Conservation (phyloP, 2,113 vertebrate genomes). For the Apeltes quadracus region DNA sequence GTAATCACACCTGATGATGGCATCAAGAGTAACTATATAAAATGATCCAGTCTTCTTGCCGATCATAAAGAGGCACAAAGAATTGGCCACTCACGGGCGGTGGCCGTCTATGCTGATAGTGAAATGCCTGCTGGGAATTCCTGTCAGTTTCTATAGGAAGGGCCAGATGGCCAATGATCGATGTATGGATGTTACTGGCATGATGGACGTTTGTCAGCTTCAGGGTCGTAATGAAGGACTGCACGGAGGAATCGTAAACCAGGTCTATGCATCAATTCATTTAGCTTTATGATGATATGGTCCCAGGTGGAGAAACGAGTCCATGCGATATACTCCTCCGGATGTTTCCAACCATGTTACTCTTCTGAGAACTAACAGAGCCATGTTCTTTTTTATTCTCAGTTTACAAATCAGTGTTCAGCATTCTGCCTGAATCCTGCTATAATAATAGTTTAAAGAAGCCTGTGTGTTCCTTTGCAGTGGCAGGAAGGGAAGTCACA, state of each 20-base stretch:
- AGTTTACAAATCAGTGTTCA: not conserved
- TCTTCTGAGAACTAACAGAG: not conserved
- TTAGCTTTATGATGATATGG: constrained; percentile 6
- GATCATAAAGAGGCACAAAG: not conserved
- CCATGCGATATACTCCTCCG: constrained; percentile 10
- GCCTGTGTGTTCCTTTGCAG: not conserved
- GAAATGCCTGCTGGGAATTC: constrained; percentile 56
- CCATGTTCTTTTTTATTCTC: not conserved
- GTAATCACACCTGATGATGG: not conserved
- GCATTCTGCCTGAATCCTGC: constrained; percentile 11
- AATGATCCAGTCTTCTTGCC: not conserved
- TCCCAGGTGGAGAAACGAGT: constrained; percentile 24
- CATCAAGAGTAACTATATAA: not conserved
- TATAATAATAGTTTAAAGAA: constrained; percentile 1
- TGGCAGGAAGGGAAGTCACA: not conserved
- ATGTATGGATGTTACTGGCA: constrained; percentile 46
- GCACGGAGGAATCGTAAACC: constrained; percentile 44
- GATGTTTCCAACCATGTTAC: constrained; percentile 1
- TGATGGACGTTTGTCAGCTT: constrained; percentile 38
- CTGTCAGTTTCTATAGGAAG: constrained; percentile 37
- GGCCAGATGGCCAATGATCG: constrained; percentile 51
- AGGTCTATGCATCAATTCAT: constrained; percentile 41
- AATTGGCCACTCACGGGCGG: constrained; percentile 17
- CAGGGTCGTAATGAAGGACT: constrained; percentile 40
- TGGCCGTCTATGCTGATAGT: constrained; percentile 15